phyloP scores from a whole-genome alignment of 2,888 invertebrate species.

The Lamellibrachia columna region DNA sequence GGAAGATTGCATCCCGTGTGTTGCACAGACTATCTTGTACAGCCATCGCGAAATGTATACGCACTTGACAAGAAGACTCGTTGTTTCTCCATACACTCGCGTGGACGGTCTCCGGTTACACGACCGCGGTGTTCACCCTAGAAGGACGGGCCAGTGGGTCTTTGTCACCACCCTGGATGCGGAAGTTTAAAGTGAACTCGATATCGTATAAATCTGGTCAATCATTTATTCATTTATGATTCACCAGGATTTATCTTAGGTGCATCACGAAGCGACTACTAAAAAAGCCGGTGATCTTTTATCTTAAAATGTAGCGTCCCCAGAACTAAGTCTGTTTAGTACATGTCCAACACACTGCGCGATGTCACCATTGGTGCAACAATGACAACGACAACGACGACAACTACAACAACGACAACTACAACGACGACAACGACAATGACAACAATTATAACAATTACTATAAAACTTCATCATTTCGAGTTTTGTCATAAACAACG shows the following conservation, averaged over 20 bases:
- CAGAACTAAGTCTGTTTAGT: too few species aligned
- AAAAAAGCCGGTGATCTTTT: background rate
- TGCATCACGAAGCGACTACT: background rate
- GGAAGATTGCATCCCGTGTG: too few species aligned
- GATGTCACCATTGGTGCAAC: too few species aligned
- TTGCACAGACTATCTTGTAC: too few species aligned
- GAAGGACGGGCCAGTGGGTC: background rate
- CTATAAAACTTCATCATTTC: background rate
- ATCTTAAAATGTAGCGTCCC: background rate
- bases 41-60: background rate
- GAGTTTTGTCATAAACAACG: background rate
- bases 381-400: background rate
- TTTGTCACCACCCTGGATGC: background rate
- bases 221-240: background rate
- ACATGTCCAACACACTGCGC: too few species aligned
- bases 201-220: background rate
- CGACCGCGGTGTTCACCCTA: too few species aligned
- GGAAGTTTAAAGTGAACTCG: background rate
- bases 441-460: background rate
- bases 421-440: background rate
- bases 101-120: background rate
- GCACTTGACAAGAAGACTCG: background rate
- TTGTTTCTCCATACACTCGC: background rate
- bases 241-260: slow-evolving; percentile 1
- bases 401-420: background rate